Evolutionary conservation across 2,797 vertebrate genomes (phyloP), one percentile per base, ranked within the genome.

Genomic region (Acipenser transmontanus): DNA sequence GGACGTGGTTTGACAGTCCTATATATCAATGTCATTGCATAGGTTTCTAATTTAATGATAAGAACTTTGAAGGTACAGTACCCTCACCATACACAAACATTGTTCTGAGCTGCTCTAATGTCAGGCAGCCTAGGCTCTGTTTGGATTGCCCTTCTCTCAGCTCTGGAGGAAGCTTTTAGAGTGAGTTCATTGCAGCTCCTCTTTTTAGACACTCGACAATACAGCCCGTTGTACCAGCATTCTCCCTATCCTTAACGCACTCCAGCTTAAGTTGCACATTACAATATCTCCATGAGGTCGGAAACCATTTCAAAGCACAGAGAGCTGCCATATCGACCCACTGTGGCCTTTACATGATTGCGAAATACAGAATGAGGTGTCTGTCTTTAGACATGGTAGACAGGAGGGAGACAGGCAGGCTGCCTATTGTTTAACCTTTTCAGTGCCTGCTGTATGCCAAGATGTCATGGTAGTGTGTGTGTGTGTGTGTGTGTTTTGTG

Each of bases 181-280:
- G 82, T 77, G 82, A 84, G 74, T 87, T 90, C 82, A 86, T 84
- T 79, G 84, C 82, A 83, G 83, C 85, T 83, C 80, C 76, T 84
- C 77, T 62, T 51, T 66, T 76, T 7, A 75, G 74, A 77, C 70
- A 68, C 74, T 74, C 72, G 79, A 89, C 84, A 90, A 90, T 85
- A 84, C 77, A 0, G 20, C 73, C 76, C 88, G 89, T 90, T 91
- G 90, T 91, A 79, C 56, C 48, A 61, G 68, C 82, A 82, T 83
- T 87, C 86, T 87, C 66, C 67, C 76, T 75, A 83, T 87, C 84
- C 82, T 71, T 84, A 84, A 76, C 82, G 84, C 84, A 73, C 68
- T 73, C 80, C 75, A 81, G 87, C 81, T 91, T 81, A 76, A 77
- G 80, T 90, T 91, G 86, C 90, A 88, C 77, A 68, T 82, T 73